Evolutionary conservation across 2,888 invertebrate species (phyloP).

Genomic region (Oscheius sp.): DNA sequence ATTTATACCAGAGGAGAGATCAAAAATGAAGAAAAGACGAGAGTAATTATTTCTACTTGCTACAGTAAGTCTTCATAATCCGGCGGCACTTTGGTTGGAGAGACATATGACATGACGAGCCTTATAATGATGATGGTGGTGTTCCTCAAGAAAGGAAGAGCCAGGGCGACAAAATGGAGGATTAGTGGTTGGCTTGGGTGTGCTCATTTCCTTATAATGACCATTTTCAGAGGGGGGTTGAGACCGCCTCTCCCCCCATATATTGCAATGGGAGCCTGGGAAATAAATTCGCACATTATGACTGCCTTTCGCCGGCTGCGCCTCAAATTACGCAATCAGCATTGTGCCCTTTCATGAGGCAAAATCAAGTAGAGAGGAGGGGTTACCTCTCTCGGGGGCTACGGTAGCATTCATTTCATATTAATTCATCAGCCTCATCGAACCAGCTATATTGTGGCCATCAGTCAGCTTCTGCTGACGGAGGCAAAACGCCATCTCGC

Average conservation of each 20-base stretch:
- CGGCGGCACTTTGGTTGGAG: not conserved
- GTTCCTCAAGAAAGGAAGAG: not conserved
- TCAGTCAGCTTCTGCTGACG: constrained; percentile 6
- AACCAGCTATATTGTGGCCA: constrained; percentile 22
- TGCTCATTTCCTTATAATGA: constrained; percentile 29
- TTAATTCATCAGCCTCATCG: constrained; percentile 24
- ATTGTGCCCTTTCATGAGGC: not conserved
- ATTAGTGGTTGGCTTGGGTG: constrained; percentile 3
- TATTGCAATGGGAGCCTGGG: constrained; percentile 21
- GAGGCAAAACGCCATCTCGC: not conserved
- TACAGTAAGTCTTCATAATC: not conserved
- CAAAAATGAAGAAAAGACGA: too few species aligned
- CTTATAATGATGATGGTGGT: not conserved
- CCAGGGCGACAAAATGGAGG: too few species aligned
- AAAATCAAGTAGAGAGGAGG: not conserved
- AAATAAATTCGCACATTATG: constrained; percentile 28
- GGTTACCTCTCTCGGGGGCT: not conserved
- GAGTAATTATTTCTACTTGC: too few species aligned
- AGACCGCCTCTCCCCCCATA: constrained; percentile 10
- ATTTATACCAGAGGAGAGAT: too few species aligned
- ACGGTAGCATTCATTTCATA: constrained; percentile 15
- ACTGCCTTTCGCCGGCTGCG: constrained; percentile 24
- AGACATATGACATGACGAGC: not conserved
- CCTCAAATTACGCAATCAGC: constrained; percentile 21
- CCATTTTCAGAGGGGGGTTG: constrained; percentile 16